Percentiles rank a stretch among this genome's conserved stretches.
Conservation (phyloP, 2,113 vertebrate genomes). For the Brachirus orientalis region DNA sequence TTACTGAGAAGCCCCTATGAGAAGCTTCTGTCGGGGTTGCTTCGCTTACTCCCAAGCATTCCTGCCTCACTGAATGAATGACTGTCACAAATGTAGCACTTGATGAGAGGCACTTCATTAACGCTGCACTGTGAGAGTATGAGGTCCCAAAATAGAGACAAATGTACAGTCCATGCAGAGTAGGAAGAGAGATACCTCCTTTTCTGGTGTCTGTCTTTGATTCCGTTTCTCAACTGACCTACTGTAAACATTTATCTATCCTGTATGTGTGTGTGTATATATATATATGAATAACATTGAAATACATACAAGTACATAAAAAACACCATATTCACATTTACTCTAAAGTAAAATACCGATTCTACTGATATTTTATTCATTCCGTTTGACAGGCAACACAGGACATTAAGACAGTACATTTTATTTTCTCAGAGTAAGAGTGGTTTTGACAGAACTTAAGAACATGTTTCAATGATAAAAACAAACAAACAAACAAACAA, state of each 20-base stretch:
- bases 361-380: not conserved
- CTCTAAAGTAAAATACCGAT: conserved; percentile 12
- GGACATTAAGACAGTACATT: conserved; percentile 5
- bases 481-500: not conserved
- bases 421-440: conserved; percentile 3
- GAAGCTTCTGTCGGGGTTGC: conserved; percentile 59
- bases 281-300: conserved; percentile 19
- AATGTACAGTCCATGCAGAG: conserved; percentile 38
- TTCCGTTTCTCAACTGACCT: conserved; percentile 37
- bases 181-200: conserved; percentile 38
- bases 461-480: conserved; percentile 14
- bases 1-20: conserved; percentile 64
- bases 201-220: conserved; percentile 27
- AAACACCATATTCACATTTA: conserved; percentile 41
- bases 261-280: no score
- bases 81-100: conserved; percentile 70
- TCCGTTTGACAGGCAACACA: conserved; percentile 7
- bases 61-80: conserved; percentile 60
- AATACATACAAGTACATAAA: conserved; percentile 16
- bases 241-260: not conserved
- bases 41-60: conserved; percentile 50
- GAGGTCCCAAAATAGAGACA: conserved; percentile 62
- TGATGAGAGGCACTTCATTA: conserved; percentile 77
- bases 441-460: conserved; percentile 5
- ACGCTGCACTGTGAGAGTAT: conserved; percentile 57